A percentile compares a stretch with the other conserved stretches of the same genome.
These are phyloP conservation scores for Pandemis corylana DNA, from an alignment of 2,888 invertebrate genomes.

Conservation along the genomic window DNA sequence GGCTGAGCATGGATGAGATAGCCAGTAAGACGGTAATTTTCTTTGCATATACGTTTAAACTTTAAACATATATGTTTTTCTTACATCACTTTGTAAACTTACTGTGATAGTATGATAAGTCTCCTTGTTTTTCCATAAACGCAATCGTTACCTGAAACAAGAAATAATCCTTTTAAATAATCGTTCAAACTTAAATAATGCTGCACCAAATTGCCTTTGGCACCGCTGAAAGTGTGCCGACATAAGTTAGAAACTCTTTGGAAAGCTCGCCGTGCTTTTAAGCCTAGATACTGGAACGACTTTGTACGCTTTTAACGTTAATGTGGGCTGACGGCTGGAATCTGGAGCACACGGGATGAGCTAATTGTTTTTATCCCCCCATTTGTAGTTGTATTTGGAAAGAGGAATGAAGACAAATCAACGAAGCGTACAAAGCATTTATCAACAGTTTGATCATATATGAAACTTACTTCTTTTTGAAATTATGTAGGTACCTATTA, in stretches of 20 bases:
- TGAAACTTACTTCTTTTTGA: no score
- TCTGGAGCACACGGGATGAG: slow-evolving; percentile 24
- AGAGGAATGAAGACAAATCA: not conserved
- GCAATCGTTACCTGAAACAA: slow-evolving; percentile 33
- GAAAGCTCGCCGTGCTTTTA: slow-evolving; percentile 31
- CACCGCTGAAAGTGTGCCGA: slow-evolving; percentile 26
- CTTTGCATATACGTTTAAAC: no score
- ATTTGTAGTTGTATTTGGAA: not conserved
- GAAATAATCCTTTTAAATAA: slow-evolving; percentile 8
- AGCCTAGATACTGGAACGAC: slow-evolving; percentile 34
- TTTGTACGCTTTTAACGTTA: slow-evolving; percentile 38
- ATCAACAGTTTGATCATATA: not conserved
- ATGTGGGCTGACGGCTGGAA: slow-evolving; percentile 29
- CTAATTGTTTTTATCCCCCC: slow-evolving; percentile 17
- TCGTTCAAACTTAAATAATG: slow-evolving; percentile 10
- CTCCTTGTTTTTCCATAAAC: not conserved
- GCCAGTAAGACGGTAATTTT: no score
- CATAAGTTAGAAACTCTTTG: slow-evolving; percentile 34
- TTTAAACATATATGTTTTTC: no score
- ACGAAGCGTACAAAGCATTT: not conserved
- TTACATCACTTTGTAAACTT: no score
- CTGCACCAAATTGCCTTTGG: slow-evolving; percentile 20
- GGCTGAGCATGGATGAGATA: no score
- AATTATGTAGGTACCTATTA: no score
- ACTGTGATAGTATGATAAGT: no score